A percentile compares a stretch with the other conserved stretches of the same genome.
phyloP scores from a whole-genome alignment of 2,797 vertebrate genomes.

The Tapera naevia region DNA sequence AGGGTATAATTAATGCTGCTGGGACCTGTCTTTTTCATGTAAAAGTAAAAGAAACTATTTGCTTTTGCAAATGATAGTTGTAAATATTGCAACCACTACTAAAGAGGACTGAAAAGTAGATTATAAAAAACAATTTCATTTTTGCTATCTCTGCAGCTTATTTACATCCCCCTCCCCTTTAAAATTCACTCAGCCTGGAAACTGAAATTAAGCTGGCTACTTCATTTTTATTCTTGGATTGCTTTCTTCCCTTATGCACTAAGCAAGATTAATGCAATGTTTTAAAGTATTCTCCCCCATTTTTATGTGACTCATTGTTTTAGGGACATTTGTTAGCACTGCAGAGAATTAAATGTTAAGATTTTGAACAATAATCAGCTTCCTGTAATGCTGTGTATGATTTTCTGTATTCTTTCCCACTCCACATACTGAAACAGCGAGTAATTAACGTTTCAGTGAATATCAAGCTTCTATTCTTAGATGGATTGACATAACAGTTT shows the following conservation, averaged over 20 bases:
- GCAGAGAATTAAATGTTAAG: neutral
- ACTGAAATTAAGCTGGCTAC: neutral
- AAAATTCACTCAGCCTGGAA: neutral
- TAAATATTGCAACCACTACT: neutral
- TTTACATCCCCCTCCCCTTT: neutral
- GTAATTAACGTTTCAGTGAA: slow-evolving; percentile 29
- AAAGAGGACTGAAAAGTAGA: neutral
- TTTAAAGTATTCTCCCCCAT: neutral
- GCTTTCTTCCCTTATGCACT: neutral
- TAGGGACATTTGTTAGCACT: slow-evolving; percentile 1
- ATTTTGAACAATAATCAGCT: neutral
- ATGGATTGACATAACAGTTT: neutral
- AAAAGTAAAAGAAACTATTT: neutral
- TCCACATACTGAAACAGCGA: neutral
- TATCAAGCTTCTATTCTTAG: slow-evolving; percentile 45
- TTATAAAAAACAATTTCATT: neutral
- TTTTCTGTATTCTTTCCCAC: slow-evolving; percentile 7
- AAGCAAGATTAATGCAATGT: neutral
- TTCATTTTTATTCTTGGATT: neutral
- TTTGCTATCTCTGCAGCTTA: neutral
- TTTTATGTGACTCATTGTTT: slow-evolving; percentile 22
- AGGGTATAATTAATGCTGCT: neutral
- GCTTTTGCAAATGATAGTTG: neutral
- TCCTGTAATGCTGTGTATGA: neutral
- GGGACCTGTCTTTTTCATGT: neutral